Base-by-base conservation (phyloP, 2,797 vertebrate species). In the Lycodopsis pacificus region DNA sequence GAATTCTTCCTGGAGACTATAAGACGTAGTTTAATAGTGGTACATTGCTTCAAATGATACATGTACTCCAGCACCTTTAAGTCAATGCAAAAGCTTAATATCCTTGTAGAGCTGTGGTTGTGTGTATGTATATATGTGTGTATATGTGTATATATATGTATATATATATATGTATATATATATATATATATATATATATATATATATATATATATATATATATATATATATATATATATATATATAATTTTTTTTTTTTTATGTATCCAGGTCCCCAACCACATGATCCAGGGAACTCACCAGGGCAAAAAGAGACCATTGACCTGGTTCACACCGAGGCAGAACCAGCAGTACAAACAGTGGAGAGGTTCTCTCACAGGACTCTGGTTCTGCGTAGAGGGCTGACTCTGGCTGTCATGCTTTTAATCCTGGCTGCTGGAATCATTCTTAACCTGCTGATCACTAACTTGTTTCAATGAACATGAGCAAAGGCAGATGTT, bases 361-460 rank as follows among this genome's bases (percentile, higher is more conserved):
- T 30, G 1, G 59, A 44, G 0, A 1, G 82, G 3, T 63, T 91
- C 70, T 13, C 73, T 0, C 62, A 89, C 73, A 92, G 85, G 20
- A 79, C 87, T 4, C 61, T 97, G 85, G 20, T 96, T 11, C 0
- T 95, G 44, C 90, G 73, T 1, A 84, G 95, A 0, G 90, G 89
- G 3, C 78, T 96, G 53, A 91, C 90, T 44, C 59, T 96, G 63
- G 90, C 81, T 7, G 2, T 46, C 5, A 95, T 96, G 56, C 0
- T 96, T 0, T n/a, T 80, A n/a, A 75, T 96, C 22, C 88, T 98
- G 54, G 76, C 92, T 56, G 83, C 32, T 17, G 96, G 97, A 40
- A 64, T 97, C 64, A 70, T 94, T 66, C 44, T 93, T 15, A 94
- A 94, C 71, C 3, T 90, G 12, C 4, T 94, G 15, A 10, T 93